Evolutionary conservation across 2,797 vertebrate species (phyloP), one percentile per base, ranked within the genome.

Genomic region (Geotria australis): DNA sequence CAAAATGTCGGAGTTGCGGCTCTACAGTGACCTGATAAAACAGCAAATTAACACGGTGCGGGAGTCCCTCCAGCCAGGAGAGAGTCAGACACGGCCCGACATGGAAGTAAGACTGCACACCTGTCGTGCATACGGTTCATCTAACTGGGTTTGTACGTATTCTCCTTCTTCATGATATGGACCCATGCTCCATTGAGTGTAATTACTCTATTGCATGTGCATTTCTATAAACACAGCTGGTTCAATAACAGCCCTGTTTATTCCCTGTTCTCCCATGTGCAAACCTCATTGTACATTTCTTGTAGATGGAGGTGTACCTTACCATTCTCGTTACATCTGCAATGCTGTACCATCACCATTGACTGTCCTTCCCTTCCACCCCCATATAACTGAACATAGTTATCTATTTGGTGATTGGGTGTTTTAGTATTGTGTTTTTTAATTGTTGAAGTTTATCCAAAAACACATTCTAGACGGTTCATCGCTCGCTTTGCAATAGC

Each of bases 1-100:
- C 48, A 95, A 96, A 77, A 96, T 95, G 89, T 96, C 86, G 0
- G 86, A 96, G 65, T 79, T 95, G 61, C 84, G 85, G 53, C 78
- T 96, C 62, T 96, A 93, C 77, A 94, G 86, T 70, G 86, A 96
- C 72, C 76, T 96, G 64, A 70, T 96, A 59, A 83, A 88, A 73
- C 81, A 93, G 65, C 89, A 96, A 71, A 85, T 96, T 65, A 81
- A 91, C 68, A 89, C 83, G 0, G 84, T 96, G 73, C 83, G 91
- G 69, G 81, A 85, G 64, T 70, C 66, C 56, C 75, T 77, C 66
- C 76, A 80, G 58, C 72, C 63, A 9, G 72, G 74, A 11, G 73
- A 78, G 61, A 70, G 64, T 57, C 70, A 60, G 59, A 67, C 73
- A 48, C 60, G 73, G 49, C 70, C 81, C 61, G 77, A 73, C 58